Evolutionary conservation across 2,797 vertebrate species (phyloP), one percentile per base, ranked within the genome.

Genomic region (Sphenopsis melanotis): DNA sequence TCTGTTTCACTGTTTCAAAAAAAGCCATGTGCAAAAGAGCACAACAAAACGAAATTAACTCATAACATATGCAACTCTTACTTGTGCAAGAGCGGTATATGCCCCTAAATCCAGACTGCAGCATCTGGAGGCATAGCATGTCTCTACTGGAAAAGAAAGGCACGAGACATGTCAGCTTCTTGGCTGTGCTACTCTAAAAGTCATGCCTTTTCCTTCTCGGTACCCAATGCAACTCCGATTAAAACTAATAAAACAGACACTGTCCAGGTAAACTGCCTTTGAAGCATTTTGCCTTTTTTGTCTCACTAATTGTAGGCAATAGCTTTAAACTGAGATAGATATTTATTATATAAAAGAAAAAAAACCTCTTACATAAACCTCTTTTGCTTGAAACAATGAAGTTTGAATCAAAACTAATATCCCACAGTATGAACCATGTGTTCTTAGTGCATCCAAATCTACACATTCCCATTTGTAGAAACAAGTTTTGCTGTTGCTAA

Each of bases 21-120:
- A 94, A 89, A 8, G 13, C 81, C 89, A 95, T 90, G 93, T 95
- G 95, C 94, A 94, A 93, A 55, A 93, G 90, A 92, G 83, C 88
- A 94, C 92, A 96, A 97, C 88, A 93, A 96, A 96, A 96, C 4
- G 59, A 87, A 94, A 97, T 93, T 97, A 96, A 97, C 92, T 96
- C 86, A 0, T 94, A 96, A 96, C 94, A 97, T 95, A 95, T 96
- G 94, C 93, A 95, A 96, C 88, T 97, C 75, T 91, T 93, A 90
- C 92, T 94, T 95, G 93, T 95, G 87, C 78, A 94, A 96, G 89
- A 87, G 71, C 82, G 39, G 68, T 94, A 56, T 94, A 74, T 96
- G 83, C 88, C 92, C 93, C 92, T 95, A 87, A 92, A 94, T 90
- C 74, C 91, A 90, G 94, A 55, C 75, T 90, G 76, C 91, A 91